phyloP scores from a whole-genome alignment of 2,113 vertebrate genomes.

The Brevimyrus niger region DNA sequence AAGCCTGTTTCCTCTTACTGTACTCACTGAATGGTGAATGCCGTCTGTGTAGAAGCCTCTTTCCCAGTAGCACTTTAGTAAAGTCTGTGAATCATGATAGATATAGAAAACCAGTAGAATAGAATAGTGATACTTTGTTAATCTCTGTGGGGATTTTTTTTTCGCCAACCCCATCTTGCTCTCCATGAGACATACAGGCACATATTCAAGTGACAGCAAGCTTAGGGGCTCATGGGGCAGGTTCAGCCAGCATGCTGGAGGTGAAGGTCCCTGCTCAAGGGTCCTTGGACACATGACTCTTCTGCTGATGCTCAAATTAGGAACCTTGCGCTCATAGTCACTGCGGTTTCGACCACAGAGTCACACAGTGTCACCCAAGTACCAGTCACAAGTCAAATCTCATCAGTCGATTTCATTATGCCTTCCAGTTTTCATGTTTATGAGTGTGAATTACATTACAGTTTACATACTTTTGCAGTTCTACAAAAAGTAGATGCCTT shows the following conservation, averaged over 20 bases:
- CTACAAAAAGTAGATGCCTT: not conserved
- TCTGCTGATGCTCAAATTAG: not conserved
- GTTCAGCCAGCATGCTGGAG: not conserved
- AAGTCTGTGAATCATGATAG: not conserved
- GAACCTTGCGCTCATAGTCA: not conserved
- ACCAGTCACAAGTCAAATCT: not conserved
- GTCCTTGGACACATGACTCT: not conserved
- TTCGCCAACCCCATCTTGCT: not conserved
- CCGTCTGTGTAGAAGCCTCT: not conserved
- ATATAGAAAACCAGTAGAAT: not conserved
- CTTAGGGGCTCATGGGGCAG: not conserved
- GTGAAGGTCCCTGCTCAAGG: not conserved
- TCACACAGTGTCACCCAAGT: not conserved
- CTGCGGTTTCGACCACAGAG: not conserved
- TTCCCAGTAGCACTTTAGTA: not conserved
- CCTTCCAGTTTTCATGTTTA: not conserved
- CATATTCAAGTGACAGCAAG: not conserved
- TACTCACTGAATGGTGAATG: not conserved
- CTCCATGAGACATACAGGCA: not conserved
- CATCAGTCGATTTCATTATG: not conserved
- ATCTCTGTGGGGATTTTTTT: not conserved
- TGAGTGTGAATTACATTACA: not conserved
- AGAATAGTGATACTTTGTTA: not conserved
- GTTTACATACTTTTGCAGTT: not conserved
- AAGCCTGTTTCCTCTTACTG: not conserved